Conservation (phyloP, 2,797 vertebrate genomes). For the Cynopterus sphinx region DNA sequence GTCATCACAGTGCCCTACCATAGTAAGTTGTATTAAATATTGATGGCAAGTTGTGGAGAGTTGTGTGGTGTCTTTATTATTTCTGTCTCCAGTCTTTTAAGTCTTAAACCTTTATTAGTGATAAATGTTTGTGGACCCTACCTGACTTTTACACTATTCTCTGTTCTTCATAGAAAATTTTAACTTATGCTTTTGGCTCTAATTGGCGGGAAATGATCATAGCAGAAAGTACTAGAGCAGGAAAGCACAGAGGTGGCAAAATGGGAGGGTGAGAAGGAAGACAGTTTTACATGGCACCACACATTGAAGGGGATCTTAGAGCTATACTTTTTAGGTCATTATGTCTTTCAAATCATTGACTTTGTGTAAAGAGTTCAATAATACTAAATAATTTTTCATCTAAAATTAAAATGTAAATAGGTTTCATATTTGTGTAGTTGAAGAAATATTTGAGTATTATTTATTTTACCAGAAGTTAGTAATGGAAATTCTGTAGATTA, state of each 20-base stretch:
- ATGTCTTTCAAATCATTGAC: background rate
- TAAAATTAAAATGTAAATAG: background rate
- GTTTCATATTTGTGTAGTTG: constrained; percentile 36
- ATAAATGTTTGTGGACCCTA: background rate
- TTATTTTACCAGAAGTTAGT: constrained; percentile 40
- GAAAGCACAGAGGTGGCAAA: background rate
- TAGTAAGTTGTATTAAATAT: background rate
- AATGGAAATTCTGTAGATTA: constrained; percentile 22
- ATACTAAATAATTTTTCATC: background rate
- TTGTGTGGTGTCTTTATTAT: background rate
- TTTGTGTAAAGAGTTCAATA: background rate
- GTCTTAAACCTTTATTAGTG: background rate
- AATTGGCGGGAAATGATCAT: background rate
- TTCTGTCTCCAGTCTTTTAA: background rate
- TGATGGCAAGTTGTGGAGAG: background rate
- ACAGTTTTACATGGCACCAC: background rate
- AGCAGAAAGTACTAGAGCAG: background rate
- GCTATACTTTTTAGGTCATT: background rate
- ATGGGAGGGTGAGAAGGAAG: background rate
- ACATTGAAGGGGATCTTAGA: background rate
- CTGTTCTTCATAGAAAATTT: background rate
- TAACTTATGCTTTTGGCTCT: background rate
- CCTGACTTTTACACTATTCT: background rate
- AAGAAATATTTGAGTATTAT: constrained; percentile 36
- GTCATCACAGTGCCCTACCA: background rate